Conservation (phyloP, 2,888 invertebrate genomes). For the Asteroscopus sphinx region DNA sequence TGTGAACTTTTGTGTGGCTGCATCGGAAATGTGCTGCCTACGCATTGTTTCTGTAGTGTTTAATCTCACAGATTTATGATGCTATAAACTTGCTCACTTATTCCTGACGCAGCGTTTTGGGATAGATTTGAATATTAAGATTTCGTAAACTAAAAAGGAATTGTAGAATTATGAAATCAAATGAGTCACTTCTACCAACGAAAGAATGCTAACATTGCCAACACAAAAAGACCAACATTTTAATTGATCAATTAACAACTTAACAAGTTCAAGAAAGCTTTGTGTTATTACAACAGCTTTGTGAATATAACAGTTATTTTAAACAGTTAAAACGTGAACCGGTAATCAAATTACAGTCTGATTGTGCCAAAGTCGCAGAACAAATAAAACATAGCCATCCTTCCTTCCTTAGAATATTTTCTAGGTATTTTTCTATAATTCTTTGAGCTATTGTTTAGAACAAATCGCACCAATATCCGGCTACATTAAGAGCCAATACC, state of each 20-base stretch:
- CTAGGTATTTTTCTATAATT: not conserved
- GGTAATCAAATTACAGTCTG: slow-evolving; percentile 8
- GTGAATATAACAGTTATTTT: slow-evolving; percentile 16
- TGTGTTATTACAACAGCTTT: slow-evolving; percentile 18
- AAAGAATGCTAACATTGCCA: not conserved
- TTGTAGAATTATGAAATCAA: slow-evolving; percentile 22
- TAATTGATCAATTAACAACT: slow-evolving; percentile 49
- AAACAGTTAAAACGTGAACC: slow-evolving; percentile 5
- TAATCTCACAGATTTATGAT: slow-evolving; percentile 58
- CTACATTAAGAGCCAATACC: slow-evolving; percentile 38
- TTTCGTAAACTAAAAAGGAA: slow-evolving; percentile 35
- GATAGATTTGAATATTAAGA: slow-evolving; percentile 43
- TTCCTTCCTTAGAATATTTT: too few relatives aligned
- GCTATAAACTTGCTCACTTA: slow-evolving; percentile 58
- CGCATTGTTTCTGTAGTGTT: slow-evolving; percentile 65
- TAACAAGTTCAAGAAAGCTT: slow-evolving; percentile 18
- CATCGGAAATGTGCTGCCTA: slow-evolving; percentile 72
- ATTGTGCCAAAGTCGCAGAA: not conserved
- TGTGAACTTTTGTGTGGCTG: too few relatives aligned
- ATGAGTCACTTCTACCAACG: slow-evolving; percentile 32
- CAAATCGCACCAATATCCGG: slow-evolving; percentile 41
- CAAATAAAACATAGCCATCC: slow-evolving; percentile 1
- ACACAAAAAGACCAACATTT: slow-evolving; percentile 10
- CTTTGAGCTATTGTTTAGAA: not conserved
- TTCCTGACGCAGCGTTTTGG: slow-evolving; percentile 44